These are phyloP conservation scores for Rapana venosa DNA, from an alignment of 2,888 invertebrate genomes.

Conservation along the genomic window DNA sequence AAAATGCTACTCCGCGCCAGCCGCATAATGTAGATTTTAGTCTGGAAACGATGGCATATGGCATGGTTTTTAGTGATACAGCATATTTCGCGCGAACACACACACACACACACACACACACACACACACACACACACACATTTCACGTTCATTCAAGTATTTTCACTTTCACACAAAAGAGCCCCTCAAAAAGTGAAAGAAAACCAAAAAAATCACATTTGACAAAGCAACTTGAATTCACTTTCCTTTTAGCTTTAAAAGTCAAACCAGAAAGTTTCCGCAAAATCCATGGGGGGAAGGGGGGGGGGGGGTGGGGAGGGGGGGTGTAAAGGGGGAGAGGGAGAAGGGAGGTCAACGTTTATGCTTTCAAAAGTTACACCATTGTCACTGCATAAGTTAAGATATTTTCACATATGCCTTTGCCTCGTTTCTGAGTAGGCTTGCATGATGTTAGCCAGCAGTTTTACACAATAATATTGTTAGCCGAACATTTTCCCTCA, in stretches of 20 bases:
- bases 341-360: not conserved
- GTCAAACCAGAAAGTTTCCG: too few species aligned
- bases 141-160: not conserved
- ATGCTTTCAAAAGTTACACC: not conserved
- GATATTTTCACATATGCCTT: not conserved
- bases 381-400: not conserved
- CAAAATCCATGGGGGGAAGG: too few species aligned
- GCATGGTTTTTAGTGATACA: not conserved
- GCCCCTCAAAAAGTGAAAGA: not conserved
- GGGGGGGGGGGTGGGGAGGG: not conserved
- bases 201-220: not conserved
- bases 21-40: not conserved
- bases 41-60: slow-evolving; percentile 21
- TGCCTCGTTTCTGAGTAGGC: not conserved
- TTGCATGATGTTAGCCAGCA: not conserved
- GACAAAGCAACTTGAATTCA: too few species aligned
- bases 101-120: not conserved
- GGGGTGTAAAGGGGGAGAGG: not conserved
- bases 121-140: not conserved
- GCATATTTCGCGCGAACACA: not conserved
- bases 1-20: not conserved
- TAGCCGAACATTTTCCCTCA: not conserved
- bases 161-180: not conserved
- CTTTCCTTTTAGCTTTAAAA: too few species aligned
- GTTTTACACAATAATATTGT: not conserved